These are phyloP conservation scores for Ginglymostoma cirratum DNA, from an alignment of 2,113 vertebrate species.

Conservation along the genomic window DNA sequence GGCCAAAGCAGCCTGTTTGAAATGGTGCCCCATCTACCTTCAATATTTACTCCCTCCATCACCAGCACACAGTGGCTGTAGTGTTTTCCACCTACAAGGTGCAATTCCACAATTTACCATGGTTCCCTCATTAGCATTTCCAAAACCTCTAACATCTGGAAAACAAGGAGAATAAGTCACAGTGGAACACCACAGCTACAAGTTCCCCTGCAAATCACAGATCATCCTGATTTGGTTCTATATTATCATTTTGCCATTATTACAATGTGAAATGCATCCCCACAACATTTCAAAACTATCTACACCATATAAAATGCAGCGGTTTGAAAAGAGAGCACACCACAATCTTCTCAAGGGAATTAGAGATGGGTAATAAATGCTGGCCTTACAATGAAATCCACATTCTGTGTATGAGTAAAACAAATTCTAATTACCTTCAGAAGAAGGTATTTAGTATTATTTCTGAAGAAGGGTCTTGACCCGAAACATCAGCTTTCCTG, in stretches of 20 bases:
- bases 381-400: background rate
- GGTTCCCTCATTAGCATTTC: background rate
- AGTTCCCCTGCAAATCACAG: background rate
- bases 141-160: background rate
- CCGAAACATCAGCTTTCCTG: too few relatives aligned
- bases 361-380: background rate
- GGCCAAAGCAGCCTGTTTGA: too few relatives aligned
- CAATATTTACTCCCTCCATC: background rate
- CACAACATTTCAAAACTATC: background rate
- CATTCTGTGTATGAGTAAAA: background rate
- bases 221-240: background rate
- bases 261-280: background rate
- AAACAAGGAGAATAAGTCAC: background rate
- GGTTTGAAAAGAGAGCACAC: background rate
- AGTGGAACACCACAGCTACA: background rate
- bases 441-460: too few relatives aligned
- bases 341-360: background rate
- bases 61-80: too few relatives aligned
- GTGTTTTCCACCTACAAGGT: too few relatives aligned
- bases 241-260: background rate
- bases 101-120: background rate
- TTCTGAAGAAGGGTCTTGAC: too few relatives aligned
- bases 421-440: background rate
- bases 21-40: background rate
- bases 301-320: too few relatives aligned